A percentile compares a stretch with the other conserved stretches of the same genome.
Evolutionary conservation across 2,113 vertebrate genomes (phyloP).

Genomic region (Lasiurus borealis): DNA sequence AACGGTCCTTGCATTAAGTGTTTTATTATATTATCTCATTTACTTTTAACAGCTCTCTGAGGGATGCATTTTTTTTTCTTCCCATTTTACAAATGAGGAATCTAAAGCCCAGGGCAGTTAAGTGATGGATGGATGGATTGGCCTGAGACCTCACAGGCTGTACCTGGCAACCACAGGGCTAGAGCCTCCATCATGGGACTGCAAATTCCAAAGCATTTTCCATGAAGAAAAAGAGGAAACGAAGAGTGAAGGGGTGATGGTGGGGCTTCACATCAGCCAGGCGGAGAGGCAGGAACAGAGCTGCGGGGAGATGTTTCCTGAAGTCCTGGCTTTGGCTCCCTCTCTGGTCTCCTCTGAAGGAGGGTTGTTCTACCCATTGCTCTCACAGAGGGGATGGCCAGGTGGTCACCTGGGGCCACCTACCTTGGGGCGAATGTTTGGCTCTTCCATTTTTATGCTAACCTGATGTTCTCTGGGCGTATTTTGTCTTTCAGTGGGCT

Average conservation of each 20-base stretch:
- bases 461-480: not conserved
- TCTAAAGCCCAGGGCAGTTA: not conserved
- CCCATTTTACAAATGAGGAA: not conserved
- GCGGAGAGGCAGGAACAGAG: not conserved
- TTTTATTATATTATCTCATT: not conserved
- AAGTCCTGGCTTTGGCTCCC: not conserved
- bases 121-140: too few relatives aligned
- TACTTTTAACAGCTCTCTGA: not conserved
- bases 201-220: not conserved
- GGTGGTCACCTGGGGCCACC: too few relatives aligned
- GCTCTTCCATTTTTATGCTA: not conserved
- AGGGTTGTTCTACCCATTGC: not conserved
- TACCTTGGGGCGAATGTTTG: not conserved
- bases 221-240: not conserved
- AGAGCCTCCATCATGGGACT: not conserved
- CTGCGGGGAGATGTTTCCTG: not conserved
- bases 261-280: not conserved
- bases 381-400: not conserved
- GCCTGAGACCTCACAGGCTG: not conserved
- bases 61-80: not conserved
- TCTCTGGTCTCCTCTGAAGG: not conserved
- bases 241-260: accelerated
- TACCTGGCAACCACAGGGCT: too few relatives aligned
- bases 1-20: not conserved
- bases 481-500: not conserved